phyloP scores from a whole-genome alignment of 2,888 invertebrate genomes.

The Prenolepis imparis region DNA sequence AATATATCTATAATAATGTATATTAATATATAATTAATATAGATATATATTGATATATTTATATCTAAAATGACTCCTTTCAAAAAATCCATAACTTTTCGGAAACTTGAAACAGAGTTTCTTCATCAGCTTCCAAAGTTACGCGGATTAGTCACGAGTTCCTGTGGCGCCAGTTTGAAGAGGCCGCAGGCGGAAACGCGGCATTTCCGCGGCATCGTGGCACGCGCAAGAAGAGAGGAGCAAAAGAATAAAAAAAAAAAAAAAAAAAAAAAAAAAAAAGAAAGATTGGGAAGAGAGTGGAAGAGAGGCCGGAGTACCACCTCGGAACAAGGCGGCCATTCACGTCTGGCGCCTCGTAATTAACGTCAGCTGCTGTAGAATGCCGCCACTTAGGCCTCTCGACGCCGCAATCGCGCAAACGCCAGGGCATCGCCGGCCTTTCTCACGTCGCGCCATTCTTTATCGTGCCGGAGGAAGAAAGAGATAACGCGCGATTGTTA shows the following conservation, averaged over 20 bases:
- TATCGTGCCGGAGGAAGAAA: slow-evolving; percentile 7
- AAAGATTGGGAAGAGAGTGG: slow-evolving; percentile 71
- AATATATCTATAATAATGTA: not conserved
- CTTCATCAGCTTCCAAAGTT: slow-evolving; percentile 1
- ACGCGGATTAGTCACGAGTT: not conserved
- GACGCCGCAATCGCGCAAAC: slow-evolving; percentile 73
- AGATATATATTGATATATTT: no score
- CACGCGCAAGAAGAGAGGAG: slow-evolving; percentile 54
- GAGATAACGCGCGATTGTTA: slow-evolving; percentile 39
- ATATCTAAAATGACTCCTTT: not conserved
- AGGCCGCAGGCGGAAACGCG: slow-evolving; percentile 45
- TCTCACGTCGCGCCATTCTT: slow-evolving; percentile 40
- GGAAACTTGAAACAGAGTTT: not conserved
- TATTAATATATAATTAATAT: no score
- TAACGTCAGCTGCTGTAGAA: slow-evolving; percentile 84
- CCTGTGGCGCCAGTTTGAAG: slow-evolving; percentile 12
- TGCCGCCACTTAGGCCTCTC: slow-evolving; percentile 79
- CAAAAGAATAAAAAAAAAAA: not conserved
- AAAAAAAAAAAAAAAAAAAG: slow-evolving; percentile 43
- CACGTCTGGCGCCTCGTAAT: slow-evolving; percentile 82
- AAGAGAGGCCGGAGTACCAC: slow-evolving; percentile 79
- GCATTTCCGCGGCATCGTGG: slow-evolving; percentile 47
- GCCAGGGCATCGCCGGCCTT: slow-evolving; percentile 1
- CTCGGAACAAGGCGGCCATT: slow-evolving; percentile 84
- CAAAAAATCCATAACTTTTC: not conserved